These are phyloP conservation scores for Onychorhynchus coronatus DNA, from an alignment of 2,113 vertebrate genomes.

Conservation along the genomic window DNA sequence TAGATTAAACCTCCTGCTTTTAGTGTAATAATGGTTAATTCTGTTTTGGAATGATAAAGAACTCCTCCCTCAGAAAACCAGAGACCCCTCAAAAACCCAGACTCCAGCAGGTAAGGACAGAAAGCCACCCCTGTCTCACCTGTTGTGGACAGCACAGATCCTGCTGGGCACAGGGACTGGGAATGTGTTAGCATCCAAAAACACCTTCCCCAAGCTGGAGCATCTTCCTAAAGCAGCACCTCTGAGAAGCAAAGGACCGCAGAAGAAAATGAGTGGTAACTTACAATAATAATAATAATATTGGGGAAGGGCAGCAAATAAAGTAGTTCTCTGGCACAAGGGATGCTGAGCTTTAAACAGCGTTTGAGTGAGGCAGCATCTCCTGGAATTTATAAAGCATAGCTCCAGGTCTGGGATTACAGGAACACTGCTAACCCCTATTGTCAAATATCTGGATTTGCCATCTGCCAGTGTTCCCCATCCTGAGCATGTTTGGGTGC, in stretches of 20 bases:
- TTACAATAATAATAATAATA: neutral
- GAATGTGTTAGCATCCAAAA: neutral
- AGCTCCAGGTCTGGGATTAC: neutral
- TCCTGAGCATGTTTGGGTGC: neutral
- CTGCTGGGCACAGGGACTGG: neutral
- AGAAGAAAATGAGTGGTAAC: neutral
- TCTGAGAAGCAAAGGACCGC: neutral
- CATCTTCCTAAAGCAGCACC: neutral
- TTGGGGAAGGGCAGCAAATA: neutral
- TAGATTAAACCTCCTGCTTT: neutral
- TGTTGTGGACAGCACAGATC: neutral
- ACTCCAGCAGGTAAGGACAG: neutral
- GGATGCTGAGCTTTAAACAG: neutral
- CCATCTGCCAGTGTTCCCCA: fast-evolving
- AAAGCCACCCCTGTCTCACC: neutral
- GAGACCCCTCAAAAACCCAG: neutral
- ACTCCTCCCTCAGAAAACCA: too few species aligned
- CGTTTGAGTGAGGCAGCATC: neutral
- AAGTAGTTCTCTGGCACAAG: neutral
- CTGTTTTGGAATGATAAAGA: neutral
- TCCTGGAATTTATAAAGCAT: neutral
- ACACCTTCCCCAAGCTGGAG: neutral
- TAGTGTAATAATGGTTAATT: neutral
- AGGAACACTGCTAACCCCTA: fast-evolving
- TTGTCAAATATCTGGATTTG: neutral